Evolutionary conservation across 2,797 vertebrate species (phyloP).

Genomic region (Acridotheres tristis): DNA sequence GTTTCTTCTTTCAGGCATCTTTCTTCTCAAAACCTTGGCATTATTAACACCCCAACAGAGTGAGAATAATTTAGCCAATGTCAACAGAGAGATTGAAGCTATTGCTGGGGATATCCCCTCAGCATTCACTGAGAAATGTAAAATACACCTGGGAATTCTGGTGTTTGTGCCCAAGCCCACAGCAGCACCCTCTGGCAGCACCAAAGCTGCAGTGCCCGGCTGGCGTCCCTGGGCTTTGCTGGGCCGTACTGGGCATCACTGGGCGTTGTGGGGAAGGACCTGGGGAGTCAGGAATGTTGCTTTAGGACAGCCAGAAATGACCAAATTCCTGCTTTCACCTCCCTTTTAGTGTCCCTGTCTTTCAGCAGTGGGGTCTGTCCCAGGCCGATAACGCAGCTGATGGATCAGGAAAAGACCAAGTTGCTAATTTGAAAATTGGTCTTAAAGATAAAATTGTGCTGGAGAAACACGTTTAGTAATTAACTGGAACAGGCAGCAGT

Average conservation of each 20-base stretch:
- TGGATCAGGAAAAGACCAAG: background rate
- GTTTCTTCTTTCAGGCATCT: background rate
- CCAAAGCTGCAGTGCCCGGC: background rate
- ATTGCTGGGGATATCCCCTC: background rate
- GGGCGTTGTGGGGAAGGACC: background rate
- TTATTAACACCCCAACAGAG: background rate
- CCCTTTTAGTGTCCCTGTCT: no score
- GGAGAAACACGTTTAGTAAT: slow-evolving; percentile 17
- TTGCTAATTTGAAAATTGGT: slow-evolving; percentile 49
- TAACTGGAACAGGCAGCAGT: slow-evolving; percentile 11
- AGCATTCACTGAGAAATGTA: background rate
- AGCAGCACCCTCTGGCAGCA: no score
- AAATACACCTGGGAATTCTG: background rate
- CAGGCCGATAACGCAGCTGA: fast-evolving
- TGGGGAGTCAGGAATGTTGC: fast-evolving
- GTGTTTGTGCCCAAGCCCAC: fast-evolving
- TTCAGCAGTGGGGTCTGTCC: fast-evolving
- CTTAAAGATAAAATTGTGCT: slow-evolving; percentile 34
- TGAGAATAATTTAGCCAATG: background rate
- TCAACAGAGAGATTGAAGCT: background rate
- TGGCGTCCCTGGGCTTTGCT: background rate
- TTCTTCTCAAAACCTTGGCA: background rate
- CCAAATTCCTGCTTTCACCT: background rate
- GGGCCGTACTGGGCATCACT: background rate
- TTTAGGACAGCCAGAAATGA: background rate